A percentile compares a stretch with the other conserved stretches of the same genome.
Evolutionary conservation across 2,113 vertebrate species (phyloP).

Genomic region (Forbesichthys papilliferus): DNA sequence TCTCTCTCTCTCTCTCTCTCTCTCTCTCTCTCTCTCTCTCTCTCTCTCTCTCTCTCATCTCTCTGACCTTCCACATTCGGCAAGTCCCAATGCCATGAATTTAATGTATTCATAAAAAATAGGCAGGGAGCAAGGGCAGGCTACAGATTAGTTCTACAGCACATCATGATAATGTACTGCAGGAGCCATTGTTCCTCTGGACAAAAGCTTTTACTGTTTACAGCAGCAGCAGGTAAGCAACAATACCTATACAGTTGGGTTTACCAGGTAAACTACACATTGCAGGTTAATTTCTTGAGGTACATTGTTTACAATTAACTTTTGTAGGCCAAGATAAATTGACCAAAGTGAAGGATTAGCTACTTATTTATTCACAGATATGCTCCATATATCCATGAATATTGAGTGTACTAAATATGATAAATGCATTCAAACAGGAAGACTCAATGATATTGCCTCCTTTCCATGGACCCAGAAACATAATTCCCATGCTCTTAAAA

Average conservation of each 20-base stretch:
- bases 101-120: slow-evolving; percentile 63
- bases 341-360: neutral
- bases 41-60: no score
- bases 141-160: slow-evolving; percentile 48
- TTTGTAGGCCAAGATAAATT: slow-evolving; percentile 18
- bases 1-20: no score
- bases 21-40: no score
- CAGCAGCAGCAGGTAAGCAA: slow-evolving; percentile 15
- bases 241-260: neutral
- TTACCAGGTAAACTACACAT: neutral
- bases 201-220: slow-evolving; percentile 34
- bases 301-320: slow-evolving; percentile 24
- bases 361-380: neutral
- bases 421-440: slow-evolving; percentile 56
- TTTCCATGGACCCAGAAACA: slow-evolving; percentile 39
- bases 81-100: slow-evolving; percentile 38
- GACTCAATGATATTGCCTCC: slow-evolving; percentile 68
- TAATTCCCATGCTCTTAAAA: slow-evolving; percentile 21
- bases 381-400: neutral
- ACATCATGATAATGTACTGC: slow-evolving; percentile 61
- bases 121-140: slow-evolving; percentile 42
- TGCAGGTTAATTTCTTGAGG: slow-evolving; percentile 22
- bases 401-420: slow-evolving; percentile 29
- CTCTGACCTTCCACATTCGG: no score
- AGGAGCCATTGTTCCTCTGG: slow-evolving; percentile 42